Base-by-base conservation (phyloP, 2,888 invertebrate species). In the Azorinus chamasolen region DNA sequence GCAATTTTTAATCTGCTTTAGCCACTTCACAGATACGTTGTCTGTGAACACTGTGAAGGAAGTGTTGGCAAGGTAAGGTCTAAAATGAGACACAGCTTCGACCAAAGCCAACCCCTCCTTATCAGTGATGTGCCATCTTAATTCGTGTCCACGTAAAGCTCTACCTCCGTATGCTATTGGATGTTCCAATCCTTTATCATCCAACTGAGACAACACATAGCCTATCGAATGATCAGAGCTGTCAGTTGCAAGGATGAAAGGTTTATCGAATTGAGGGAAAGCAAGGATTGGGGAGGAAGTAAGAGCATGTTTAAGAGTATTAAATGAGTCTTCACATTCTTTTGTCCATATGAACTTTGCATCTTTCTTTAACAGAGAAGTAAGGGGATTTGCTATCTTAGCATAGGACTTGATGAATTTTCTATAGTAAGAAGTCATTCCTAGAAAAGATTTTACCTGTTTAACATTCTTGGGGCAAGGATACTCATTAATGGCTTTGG, bases 41-140 rank as follows among this genome's bases (percentile, higher is more conserved):
- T 85, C 80, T 3, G 83, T 84, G 32, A 64, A 57, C 14, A 77
- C 74, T 18, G 58, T 68, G 50, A 83, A 85, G 10, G 54, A n/a
- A 2, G 32, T 43, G 39, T 69, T 61, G 12, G 75, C 39, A 16
- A 86, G 46, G 62, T 77, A 84, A 5, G 41, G 54, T 12, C 72
- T 45, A 20, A 63, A 83, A 8, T 65, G 46, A 10, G 62, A 48
- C 2, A 85, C 50, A 18, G 72, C 84, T 63, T 83, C 79, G 0
- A 83, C 32, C 12, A 85, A 18, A 10, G 76, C 81, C 2, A 83
- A 39, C 20, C 74, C 71, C 48, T 83, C 85, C 32, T 70, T 75
- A 18, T 84, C 74, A 0, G 80, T 74, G 2, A 79, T 73, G 18
- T 70, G 50, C 76, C 75, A 83, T 25, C 27, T 59, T 10, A 45